phyloP scores from a whole-genome alignment of 2,113 vertebrate genomes.

The Picathartes gymnocephalus region DNA sequence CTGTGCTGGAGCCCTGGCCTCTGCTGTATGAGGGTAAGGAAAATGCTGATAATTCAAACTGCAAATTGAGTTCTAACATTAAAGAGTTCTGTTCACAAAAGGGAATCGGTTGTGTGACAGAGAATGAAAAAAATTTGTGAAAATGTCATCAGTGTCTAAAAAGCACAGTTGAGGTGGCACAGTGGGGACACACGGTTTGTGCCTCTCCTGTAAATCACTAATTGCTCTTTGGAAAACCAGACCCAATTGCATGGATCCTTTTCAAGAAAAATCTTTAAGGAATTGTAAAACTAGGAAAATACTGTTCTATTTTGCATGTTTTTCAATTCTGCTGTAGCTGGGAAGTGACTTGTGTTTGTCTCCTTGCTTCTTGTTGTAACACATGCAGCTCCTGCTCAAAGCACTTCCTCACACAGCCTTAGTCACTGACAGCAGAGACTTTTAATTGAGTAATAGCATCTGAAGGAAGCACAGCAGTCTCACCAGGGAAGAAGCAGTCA shows the following conservation, averaged over 20 bases:
- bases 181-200: not conserved
- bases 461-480: not conserved
- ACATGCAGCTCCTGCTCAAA: not conserved
- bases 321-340: not conserved
- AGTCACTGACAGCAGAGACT: not conserved
- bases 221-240: not conserved
- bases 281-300: not conserved
- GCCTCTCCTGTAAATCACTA: not conserved
- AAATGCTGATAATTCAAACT: not conserved
- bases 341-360: not conserved
- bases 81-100: rapidly evolving
- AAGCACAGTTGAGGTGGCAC: not conserved
- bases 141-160: not conserved
- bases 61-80: not conserved
- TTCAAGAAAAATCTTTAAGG: not conserved
- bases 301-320: not conserved
- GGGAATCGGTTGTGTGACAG: not conserved
- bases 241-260: rapidly evolving
- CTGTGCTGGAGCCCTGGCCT: not conserved
- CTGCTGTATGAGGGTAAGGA: not conserved
- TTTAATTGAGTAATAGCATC: not conserved
- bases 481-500: not conserved
- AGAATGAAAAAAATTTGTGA: not conserved
- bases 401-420: not conserved
- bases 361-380: not conserved